Conservation (phyloP, 2,888 invertebrate genomes). For the Dorcus hopei region DNA sequence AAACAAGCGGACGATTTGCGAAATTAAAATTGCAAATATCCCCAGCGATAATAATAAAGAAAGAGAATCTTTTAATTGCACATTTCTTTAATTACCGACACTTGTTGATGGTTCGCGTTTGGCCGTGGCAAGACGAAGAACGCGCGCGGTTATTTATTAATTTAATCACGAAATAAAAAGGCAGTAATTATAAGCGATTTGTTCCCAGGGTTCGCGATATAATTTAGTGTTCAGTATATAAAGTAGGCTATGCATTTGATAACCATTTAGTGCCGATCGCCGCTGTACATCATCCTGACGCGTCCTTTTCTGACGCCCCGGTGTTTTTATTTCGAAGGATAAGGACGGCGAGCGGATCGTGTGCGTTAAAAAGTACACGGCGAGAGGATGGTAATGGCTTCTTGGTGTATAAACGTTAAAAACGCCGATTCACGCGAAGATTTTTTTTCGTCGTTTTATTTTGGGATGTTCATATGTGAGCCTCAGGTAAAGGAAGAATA, state of each 20-base stretch:
- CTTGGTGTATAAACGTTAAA: conserved; percentile 24
- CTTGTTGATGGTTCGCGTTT: no score
- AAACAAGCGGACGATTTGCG: no score
- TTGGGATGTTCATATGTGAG: conserved; percentile 25
- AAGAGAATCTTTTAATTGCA: no score
- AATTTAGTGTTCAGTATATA: conserved; percentile 28
- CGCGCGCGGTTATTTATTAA: conserved; percentile 15
- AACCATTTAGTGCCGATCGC: conserved; percentile 6
- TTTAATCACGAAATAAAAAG: conserved; percentile 13
- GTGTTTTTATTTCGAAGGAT: conserved; percentile 12
- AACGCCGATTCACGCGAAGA: conserved; percentile 28
- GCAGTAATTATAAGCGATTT: conserved; percentile 27
- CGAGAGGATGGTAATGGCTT: conserved; percentile 21
- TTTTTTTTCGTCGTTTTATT: conserved; percentile 18
- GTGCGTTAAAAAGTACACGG: conserved; percentile 15
- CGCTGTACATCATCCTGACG: not conserved
- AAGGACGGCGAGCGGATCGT: conserved; percentile 9
- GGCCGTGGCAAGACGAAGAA: no score
- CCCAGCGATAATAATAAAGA: no score
- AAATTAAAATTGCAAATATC: no score
- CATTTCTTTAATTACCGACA: no score
- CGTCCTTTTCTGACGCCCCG: conserved; percentile 8
- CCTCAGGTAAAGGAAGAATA: conserved; percentile 26
- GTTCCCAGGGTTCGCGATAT: conserved; percentile 30
- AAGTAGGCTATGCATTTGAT: conserved; percentile 25